phyloP scores from a whole-genome alignment of 1,140 invertebrate genomes.

The Drosophila albomicans region DNA sequence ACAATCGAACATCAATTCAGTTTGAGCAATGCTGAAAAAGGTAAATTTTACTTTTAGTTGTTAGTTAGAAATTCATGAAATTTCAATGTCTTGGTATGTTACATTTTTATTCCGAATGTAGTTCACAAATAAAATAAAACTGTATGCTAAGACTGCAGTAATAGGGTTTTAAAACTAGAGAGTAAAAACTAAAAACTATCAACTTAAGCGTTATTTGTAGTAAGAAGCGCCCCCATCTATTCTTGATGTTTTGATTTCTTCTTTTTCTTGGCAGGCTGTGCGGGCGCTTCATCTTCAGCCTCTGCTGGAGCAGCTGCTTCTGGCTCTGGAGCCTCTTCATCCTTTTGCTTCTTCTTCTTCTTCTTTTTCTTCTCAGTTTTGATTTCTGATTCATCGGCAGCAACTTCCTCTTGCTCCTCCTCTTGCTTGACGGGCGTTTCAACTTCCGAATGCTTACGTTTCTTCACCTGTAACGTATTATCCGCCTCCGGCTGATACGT shows the following conservation, averaged over 20 bases:
- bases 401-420: slow-evolving; percentile 69
- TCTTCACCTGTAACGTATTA: slow-evolving; percentile 86
- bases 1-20: no score
- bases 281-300: slow-evolving; percentile 73
- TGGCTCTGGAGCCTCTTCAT: slow-evolving; percentile 57
- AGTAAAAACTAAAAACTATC: slow-evolving; percentile 51
- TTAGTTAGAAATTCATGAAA: no score
- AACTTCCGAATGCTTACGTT: slow-evolving; percentile 85
- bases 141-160: slow-evolving; percentile 1
- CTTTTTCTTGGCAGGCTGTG: slow-evolving; percentile 74
- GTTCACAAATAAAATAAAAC: slow-evolving; percentile 33
- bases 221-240: slow-evolving; percentile 15
- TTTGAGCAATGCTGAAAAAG: no score
- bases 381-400: slow-evolving; percentile 22
- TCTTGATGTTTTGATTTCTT: slow-evolving; percentile 76
- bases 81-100: slow-evolving; percentile 27
- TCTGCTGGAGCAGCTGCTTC: slow-evolving; percentile 73
- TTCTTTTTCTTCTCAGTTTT: slow-evolving; percentile 52
- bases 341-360: slow-evolving; percentile 68
- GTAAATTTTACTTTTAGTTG: background rate
- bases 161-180: slow-evolving; percentile 43
- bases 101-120: slow-evolving; percentile 78
- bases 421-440: slow-evolving; percentile 77
- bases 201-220: slow-evolving; percentile 44
- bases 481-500: slow-evolving; percentile 88